phyloP scores from a whole-genome alignment of 64 coral and sea anemone genomes.

The Montipora capricornis region DNA sequence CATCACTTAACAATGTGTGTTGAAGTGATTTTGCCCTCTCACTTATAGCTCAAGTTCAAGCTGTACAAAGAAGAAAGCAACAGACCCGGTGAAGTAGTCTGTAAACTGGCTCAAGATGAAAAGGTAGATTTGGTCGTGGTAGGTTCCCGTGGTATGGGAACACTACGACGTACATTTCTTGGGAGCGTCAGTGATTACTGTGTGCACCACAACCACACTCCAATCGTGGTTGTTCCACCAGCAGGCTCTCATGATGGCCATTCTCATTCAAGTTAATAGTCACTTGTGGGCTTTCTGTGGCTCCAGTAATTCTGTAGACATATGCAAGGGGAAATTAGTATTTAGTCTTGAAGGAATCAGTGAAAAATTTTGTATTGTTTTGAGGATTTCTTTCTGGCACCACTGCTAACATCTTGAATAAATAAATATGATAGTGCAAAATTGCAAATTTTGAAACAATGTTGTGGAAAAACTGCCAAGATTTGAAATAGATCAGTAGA shows the following conservation, averaged over 20 bases:
- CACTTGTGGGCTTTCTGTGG: neutral
- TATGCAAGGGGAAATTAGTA: no score
- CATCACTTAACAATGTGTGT: neutral
- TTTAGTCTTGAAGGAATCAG: no score
- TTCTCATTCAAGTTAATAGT: slow-evolving; percentile 16
- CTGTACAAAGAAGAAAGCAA: slow-evolving; percentile 77
- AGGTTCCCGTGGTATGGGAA: slow-evolving; percentile 75
- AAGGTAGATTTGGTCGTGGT: slow-evolving; percentile 53
- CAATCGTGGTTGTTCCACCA: slow-evolving; percentile 65
- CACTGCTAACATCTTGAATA: no score
- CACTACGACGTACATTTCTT: slow-evolving; percentile 77
- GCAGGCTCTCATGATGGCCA: slow-evolving; percentile 3
- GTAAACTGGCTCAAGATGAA: slow-evolving; percentile 72
- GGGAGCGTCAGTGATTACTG: slow-evolving; percentile 84
- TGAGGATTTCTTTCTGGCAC: no score
- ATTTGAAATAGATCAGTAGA: no score
- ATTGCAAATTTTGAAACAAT: no score
- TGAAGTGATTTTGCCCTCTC: neutral
- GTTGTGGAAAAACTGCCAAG: no score
- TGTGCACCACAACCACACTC: slow-evolving; percentile 74
- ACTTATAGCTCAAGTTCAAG: slow-evolving; percentile 77
- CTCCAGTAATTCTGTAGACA: no score
- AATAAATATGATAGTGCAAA: no score
- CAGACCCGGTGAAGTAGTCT: slow-evolving; percentile 79
- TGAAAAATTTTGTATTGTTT: no score